Evolutionary conservation across 2,113 vertebrate genomes (phyloP), one percentile per base, ranked within the genome.

Genomic region (Garra rufa): DNA sequence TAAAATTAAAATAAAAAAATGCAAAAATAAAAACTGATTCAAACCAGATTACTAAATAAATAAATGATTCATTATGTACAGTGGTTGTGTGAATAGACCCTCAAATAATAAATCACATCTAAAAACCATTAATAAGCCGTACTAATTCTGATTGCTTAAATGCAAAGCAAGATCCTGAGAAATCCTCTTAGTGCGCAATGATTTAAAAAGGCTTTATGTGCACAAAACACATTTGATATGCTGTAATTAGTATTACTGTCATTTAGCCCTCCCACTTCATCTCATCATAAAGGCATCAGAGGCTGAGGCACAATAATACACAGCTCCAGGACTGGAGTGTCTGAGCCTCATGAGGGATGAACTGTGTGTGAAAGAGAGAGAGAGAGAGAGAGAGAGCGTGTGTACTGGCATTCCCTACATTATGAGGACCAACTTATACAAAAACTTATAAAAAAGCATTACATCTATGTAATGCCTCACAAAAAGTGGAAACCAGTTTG

Each of bases 151-250:
- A 48, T 19, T 65, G 11, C 38, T 71, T 17, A 69, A 69, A 69
- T 69, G 34, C 34, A 74, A 74, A 74, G 43, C 73, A 28, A 21
- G 15, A 43, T 67, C 48, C 46, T 38, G 13, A 21, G 67, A 71
- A 83, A 75, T 83, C 73, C 70, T 61, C 57, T 83, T 30, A 43
- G 71, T 19, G 26, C 34, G 65, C 9, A 8, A 63, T 73, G 82
- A 83, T 76, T 67, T 24, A 69, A 71, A 69, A 79, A 59, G 41
- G 38, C 57, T 63, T 63, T 17, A 78, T 26, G 76, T 44, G 38
- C 14, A 80, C 65, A 73, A 79, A 59, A 71, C 43, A 59, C 24
- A 80, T 75, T 55, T 59, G 78, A 88, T 83, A 81, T 83, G 59
- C 41, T 26, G 26, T 55, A 71, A 80, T 76, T 85, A 44, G 46